phyloP scores from a whole-genome alignment of 2,113 vertebrate genomes.

The Caretta caretta region DNA sequence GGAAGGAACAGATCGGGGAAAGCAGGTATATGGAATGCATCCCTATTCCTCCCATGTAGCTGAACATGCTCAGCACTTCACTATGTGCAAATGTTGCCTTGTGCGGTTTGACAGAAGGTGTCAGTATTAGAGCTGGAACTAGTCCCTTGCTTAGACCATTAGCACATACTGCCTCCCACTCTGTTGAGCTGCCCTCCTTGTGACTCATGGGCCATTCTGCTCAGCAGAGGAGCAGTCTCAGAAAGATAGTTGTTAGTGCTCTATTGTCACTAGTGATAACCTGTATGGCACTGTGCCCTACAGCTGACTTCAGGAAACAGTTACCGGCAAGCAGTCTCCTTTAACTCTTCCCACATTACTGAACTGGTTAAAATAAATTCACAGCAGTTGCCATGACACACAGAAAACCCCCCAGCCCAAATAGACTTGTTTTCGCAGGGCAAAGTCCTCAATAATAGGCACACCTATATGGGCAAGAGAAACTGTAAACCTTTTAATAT shows the following conservation, averaged over 20 bases:
- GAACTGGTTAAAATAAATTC: background rate
- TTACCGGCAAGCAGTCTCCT: background rate
- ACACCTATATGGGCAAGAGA: background rate
- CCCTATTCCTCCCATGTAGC: background rate
- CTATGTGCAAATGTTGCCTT: background rate
- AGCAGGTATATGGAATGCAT: background rate
- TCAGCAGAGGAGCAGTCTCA: background rate
- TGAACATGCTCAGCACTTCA: background rate
- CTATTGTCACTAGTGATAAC: background rate
- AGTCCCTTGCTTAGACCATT: background rate
- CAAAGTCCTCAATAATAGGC: background rate
- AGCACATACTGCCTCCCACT: background rate
- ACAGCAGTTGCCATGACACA: background rate
- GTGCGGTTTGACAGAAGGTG: background rate
- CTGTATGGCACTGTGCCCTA: background rate
- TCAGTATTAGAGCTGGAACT: background rate
- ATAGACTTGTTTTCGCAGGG: too few species aligned
- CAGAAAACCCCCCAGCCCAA: too few species aligned
- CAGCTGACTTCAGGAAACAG: background rate
- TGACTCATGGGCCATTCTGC: background rate
- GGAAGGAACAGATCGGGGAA: background rate
- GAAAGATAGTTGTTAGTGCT: background rate
- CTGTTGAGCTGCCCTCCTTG: background rate
- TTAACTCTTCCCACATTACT: background rate
- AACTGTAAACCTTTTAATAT: background rate